Conservation (phyloP, 1,140 invertebrate genomes). For the Apolygus lucorum region DNA sequence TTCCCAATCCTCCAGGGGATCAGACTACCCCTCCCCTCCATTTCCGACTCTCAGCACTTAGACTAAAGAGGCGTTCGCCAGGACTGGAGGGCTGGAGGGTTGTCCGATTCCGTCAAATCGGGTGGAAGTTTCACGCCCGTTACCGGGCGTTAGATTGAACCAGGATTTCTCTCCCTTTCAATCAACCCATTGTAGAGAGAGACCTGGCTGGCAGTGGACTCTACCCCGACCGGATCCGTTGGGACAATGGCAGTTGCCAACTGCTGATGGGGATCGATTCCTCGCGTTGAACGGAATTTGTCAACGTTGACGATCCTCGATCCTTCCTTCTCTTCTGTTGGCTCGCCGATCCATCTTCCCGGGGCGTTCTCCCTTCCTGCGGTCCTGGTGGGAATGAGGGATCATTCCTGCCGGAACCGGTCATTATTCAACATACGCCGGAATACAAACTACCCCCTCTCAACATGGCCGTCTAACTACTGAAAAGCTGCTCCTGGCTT, state of each 20-base stretch:
- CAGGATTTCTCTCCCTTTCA: neutral
- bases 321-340: neutral
- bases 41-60: too few species aligned
- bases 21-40: too few species aligned
- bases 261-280: conserved; percentile 9
- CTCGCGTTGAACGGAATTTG: neutral
- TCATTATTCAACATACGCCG: too few species aligned
- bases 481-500: too few species aligned
- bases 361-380: too few species aligned
- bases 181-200: neutral
- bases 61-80: too few species aligned
- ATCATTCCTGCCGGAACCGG: too few species aligned
- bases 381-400: too few species aligned
- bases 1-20: too few species aligned
- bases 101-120: conserved; percentile 7
- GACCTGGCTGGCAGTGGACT: neutral
- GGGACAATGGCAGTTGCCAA: conserved; percentile 1
- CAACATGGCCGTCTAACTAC: too few species aligned
- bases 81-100: neutral
- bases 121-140: conserved; percentile 7
- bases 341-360: neutral
- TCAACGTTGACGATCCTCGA: neutral
- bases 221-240: neutral
- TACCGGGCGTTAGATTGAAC: conserved; percentile 4
- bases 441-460: too few species aligned